Evolutionary conservation across 2,797 vertebrate genomes (phyloP).

Genomic region (Cynopterus sphinx): DNA sequence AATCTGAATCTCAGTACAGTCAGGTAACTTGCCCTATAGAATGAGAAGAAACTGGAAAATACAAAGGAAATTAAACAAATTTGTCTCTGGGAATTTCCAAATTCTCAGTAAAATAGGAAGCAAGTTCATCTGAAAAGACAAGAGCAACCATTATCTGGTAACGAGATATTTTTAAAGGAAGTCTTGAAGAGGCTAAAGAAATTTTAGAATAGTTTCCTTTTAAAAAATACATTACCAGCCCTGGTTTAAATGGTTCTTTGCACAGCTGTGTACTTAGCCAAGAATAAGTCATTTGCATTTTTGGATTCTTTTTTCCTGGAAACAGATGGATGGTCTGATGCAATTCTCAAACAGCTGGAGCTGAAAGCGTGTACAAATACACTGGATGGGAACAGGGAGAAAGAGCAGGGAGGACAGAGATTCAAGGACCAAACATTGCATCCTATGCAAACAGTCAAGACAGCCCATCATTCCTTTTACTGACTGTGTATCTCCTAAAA

Average conservation of each 20-base stretch:
- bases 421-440: too few species aligned
- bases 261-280: slow-evolving; percentile 42
- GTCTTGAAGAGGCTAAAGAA: not conserved
- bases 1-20: not conserved
- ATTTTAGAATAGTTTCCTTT: not conserved
- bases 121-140: not conserved
- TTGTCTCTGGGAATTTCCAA: not conserved
- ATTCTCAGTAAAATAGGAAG: not conserved
- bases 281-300: slow-evolving; percentile 27
- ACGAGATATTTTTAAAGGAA: not conserved
- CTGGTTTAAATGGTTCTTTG: slow-evolving; percentile 37
- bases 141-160: not conserved
- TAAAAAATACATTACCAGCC: not conserved
- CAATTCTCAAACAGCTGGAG: slow-evolving; percentile 31
- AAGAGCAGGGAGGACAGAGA: not conserved
- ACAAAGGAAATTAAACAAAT: not conserved
- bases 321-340: not conserved
- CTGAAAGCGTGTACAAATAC: not conserved
- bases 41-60: not conserved
- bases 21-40: not conserved
- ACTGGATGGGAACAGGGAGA: too few species aligned
- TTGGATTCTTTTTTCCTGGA: not conserved
- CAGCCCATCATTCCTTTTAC: not conserved
- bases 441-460: not conserved
- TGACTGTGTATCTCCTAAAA: not conserved